Evolutionary conservation across 1,140 invertebrate species (phyloP).

Genomic region (Solenopsis fugax): DNA sequence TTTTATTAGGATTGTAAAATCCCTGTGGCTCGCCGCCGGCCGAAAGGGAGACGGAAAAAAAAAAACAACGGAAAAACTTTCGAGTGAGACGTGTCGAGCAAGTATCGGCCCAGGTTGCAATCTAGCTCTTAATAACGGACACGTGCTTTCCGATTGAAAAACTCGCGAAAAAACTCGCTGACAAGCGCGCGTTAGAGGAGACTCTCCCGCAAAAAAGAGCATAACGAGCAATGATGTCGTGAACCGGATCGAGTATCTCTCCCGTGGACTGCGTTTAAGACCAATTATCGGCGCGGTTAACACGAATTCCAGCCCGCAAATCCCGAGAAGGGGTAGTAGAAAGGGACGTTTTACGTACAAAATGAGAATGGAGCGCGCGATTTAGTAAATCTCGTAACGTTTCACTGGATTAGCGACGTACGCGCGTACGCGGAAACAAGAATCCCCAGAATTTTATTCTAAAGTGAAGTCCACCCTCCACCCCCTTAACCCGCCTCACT

Average conservation of each 20-base stretch:
- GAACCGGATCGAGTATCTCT: neutral
- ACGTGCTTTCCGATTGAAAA: conserved; percentile 58
- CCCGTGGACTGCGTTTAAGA: conserved; percentile 14
- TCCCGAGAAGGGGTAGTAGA: neutral
- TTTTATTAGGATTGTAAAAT: conserved; percentile 77
- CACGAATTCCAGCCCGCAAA: neutral
- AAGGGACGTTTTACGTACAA: neutral
- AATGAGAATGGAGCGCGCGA: neutral
- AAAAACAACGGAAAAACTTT: conserved; percentile 26
- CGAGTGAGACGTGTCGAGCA: conserved; percentile 20
- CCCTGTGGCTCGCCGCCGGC: conserved; percentile 42
- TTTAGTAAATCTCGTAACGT: neutral
- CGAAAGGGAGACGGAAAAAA: conserved; percentile 25
- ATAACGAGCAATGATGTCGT: conserved; percentile 57
- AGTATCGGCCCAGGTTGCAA: conserved; percentile 17
- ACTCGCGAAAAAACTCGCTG: conserved; percentile 60
- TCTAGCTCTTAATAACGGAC: conserved; percentile 55
- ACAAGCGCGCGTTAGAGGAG: conserved; percentile 33
- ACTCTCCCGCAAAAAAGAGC: conserved; percentile 35
- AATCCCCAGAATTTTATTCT: neutral
- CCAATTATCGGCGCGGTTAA: conserved; percentile 29
- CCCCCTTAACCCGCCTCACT: too few species aligned
- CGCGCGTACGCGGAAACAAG: neutral
- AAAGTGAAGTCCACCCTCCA: neutral
- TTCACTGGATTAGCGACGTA: neutral